phyloP scores from a whole-genome alignment of 2,888 invertebrate species.

The Lasioglossum marginatum region DNA sequence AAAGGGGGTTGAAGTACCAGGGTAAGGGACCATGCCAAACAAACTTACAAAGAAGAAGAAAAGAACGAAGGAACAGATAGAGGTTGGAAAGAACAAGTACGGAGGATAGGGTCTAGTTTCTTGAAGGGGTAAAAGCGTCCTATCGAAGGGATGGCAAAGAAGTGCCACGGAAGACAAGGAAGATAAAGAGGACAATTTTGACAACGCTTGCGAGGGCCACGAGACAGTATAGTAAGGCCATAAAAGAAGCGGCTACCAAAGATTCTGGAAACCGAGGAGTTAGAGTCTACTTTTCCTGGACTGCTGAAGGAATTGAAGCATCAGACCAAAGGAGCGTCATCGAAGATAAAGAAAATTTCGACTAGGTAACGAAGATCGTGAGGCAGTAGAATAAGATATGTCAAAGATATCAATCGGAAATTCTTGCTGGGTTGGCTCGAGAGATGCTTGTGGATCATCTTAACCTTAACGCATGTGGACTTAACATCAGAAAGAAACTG shows the following conservation, averaged over 20 bases:
- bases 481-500: not conserved
- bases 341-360: not conserved
- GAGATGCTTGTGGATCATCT: not conserved
- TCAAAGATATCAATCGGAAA: not conserved
- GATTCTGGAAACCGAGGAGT: not conserved
- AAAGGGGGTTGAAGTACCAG: not conserved
- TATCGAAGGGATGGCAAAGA: not conserved
- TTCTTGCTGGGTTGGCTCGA: not conserved
- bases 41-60: not conserved
- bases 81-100: not conserved
- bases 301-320: not conserved
- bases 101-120: not conserved
- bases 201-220: not conserved
- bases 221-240: not conserved
- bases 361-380: not conserved
- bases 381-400: not conserved
- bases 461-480: not conserved
- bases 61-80: not conserved
- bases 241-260: not conserved
- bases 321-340: not conserved
- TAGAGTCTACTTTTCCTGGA: not conserved
- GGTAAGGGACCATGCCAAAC: not conserved
- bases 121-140: not conserved
- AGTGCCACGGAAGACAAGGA: not conserved
- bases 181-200: not conserved